These are phyloP conservation scores for Drosophila macrothrix DNA, from an alignment of 2,888 invertebrate genomes.

Conservation along the genomic window DNA sequence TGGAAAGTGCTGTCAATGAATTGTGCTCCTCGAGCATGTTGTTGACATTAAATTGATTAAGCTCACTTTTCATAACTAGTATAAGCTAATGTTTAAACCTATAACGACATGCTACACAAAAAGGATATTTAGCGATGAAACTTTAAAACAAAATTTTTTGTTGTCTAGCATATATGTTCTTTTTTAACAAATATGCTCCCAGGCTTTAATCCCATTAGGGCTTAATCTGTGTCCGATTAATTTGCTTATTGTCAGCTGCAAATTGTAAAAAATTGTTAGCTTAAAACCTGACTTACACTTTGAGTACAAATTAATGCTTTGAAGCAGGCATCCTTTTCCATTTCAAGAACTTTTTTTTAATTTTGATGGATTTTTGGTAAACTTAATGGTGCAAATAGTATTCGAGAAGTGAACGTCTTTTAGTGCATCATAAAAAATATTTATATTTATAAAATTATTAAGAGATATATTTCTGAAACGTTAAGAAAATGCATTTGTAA, in stretches of 20 bases:
- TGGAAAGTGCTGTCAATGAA: background rate
- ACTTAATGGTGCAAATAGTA: background rate
- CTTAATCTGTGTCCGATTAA: background rate
- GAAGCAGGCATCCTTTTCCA: fast-evolving
- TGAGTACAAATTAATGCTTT: background rate
- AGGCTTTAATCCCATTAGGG: background rate
- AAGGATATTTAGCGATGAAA: background rate
- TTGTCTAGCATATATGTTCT: background rate
- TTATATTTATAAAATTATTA: no score
- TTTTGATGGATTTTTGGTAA: background rate
- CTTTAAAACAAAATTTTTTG: background rate
- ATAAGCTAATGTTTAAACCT: background rate
- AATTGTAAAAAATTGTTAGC: background rate
- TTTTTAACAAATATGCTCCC: background rate
- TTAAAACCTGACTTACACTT: background rate
- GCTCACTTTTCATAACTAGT: slow-evolving; percentile 41
- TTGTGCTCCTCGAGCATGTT: slow-evolving; percentile 39
- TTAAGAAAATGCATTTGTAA: no score
- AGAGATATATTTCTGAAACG: no score
- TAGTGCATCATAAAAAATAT: background rate
- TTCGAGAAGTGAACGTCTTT: background rate
- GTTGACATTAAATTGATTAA: slow-evolving; percentile 65
- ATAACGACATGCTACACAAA: background rate
- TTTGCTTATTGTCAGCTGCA: background rate
- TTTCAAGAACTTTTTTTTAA: no score